These are phyloP conservation scores for Drosophila meridiana DNA, from an alignment of 2,888 invertebrate species.

Conservation along the genomic window DNA sequence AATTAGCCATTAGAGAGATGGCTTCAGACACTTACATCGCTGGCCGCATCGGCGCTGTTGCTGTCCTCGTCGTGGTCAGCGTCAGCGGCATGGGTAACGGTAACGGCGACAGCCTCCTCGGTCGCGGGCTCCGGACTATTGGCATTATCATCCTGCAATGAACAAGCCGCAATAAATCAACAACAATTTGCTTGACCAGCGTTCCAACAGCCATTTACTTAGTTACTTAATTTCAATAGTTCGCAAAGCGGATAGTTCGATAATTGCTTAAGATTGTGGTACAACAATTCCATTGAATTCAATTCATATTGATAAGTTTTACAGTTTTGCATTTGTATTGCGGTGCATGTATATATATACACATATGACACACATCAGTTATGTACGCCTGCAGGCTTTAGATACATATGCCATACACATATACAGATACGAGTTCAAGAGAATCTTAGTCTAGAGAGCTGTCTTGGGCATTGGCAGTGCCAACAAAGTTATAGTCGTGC, in stretches of 20 bases:
- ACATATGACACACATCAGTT: constrained; percentile 1
- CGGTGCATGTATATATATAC: constrained; percentile 4
- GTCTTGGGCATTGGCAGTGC: constrained; percentile 17
- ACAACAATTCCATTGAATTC: constrained; percentile 8
- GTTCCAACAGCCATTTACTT: constrained; percentile 57
- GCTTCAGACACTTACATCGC: constrained; percentile 60
- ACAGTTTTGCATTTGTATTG: constrained; percentile 9
- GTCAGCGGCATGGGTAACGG: constrained; percentile 13
- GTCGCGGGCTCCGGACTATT: constrained; percentile 43
- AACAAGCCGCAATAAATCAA: constrained; percentile 67
- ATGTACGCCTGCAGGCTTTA: constrained; percentile 12
- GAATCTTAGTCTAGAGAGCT: constrained; percentile 32
- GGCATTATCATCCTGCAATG: constrained; percentile 78
- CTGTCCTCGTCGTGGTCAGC: constrained; percentile 57
- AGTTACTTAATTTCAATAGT: constrained; percentile 15
- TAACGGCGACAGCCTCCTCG: constrained; percentile 21
- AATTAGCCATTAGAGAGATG: constrained; percentile 1
- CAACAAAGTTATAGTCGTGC: constrained; percentile 27
- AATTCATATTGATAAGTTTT: constrained; percentile 7
- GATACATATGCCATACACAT: constrained; percentile 2
- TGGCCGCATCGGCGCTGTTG: constrained; percentile 57
- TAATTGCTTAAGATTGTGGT: constrained; percentile 19
- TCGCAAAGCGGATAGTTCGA: not conserved
- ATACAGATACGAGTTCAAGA: constrained; percentile 10
- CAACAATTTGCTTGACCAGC: constrained; percentile 49